Evolutionary conservation across 2,888 invertebrate species (phyloP), one percentile per base, ranked within the genome.

Genomic region (Dendrolimus pini): DNA sequence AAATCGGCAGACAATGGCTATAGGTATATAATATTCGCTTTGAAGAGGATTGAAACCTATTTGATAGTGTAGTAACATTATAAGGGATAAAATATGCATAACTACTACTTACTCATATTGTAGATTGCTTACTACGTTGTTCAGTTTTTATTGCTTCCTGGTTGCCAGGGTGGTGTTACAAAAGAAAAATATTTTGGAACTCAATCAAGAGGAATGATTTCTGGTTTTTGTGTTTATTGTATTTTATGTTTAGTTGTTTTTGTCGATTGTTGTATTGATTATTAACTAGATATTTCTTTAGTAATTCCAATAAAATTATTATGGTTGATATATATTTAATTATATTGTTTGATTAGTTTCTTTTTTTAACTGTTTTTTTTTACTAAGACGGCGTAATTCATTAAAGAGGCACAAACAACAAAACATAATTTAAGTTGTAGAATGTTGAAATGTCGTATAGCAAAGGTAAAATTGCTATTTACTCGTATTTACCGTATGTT

Each of bases 1-100:
- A 3, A 3, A 30, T 30, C 6, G 3, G 30, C 30, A 30, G 30
- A 30, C 30, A 30, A 30, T 30, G 30, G 30, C 30, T 30, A 30
- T 30, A n/a, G n/a, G n/a, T n/a, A 3, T 6, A 30, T 30, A 6
- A 30, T 30, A 30, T 30, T 30, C 30, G 30, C 30, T 30, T 30
- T 30, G 30, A 30, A 30, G 30, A 30, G 6, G 30, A 3, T 30
- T 30, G 30, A 30, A 30, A 30, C 6, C 30, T 30, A 30, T 30
- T 30, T 30, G 30, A 30, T 30, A 30, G 30, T 30, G 6, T 30
- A 30, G 30, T 30, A 30, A 3, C 30, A 30, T 30, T 30, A 58
- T 62, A 58, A 63, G 65, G 70, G 69, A 81, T 84, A 77, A 86
- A 84, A 81, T 83, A 85, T 85, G 79, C 79, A 79, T 73, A 81